These are phyloP conservation scores for Proteles cristata DNA, from an alignment of 2,113 vertebrate genomes.

Conservation along the genomic window DNA sequence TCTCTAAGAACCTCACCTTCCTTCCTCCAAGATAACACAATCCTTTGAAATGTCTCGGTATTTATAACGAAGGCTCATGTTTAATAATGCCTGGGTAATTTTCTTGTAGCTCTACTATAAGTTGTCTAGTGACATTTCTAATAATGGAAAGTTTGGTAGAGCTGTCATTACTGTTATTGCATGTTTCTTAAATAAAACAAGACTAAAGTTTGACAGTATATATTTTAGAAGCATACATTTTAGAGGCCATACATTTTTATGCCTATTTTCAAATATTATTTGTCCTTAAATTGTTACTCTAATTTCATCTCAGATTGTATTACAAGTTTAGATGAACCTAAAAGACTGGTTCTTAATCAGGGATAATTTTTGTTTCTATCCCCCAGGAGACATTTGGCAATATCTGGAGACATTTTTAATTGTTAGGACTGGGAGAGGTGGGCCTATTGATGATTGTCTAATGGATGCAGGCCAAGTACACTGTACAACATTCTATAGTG, in stretches of 20 bases:
- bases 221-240: background rate
- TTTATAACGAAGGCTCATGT: background rate
- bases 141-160: background rate
- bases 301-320: background rate
- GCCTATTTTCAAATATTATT: background rate
- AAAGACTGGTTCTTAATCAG: background rate
- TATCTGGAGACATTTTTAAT: background rate
- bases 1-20: background rate
- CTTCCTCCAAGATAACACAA: background rate
- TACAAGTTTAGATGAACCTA: background rate
- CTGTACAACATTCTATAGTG: background rate
- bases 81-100: background rate
- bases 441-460: background rate
- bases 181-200: background rate
- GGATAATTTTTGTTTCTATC: background rate
- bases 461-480: fast-evolving
- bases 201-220: background rate
- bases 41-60: background rate
- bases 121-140: background rate
- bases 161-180: background rate
- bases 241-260: background rate
- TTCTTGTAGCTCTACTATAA: background rate
- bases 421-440: background rate
- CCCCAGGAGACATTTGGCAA: background rate
- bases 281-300: background rate